Evolutionary conservation across 2,888 invertebrate species (phyloP).

Genomic region (Ypsolopha scabrella): DNA sequence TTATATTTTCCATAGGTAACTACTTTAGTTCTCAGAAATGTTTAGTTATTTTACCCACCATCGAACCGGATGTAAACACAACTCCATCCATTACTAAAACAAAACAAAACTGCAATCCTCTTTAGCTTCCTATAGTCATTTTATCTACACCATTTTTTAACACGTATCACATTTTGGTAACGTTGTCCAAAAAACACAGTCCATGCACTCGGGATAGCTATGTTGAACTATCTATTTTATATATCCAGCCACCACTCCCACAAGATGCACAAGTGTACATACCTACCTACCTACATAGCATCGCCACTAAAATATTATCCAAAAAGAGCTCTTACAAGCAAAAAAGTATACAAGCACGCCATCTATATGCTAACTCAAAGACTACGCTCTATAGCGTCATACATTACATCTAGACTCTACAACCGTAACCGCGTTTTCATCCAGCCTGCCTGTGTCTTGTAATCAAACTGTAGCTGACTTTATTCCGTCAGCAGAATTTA

Average conservation of each 20-base stretch:
- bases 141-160: background rate
- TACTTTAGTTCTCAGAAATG: too few relatives aligned
- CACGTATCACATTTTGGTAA: background rate
- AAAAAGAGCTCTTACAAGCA: background rate
- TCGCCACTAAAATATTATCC: background rate
- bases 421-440: too few relatives aligned
- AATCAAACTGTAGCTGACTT: too few relatives aligned
- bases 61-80: background rate
- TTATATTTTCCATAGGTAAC: too few relatives aligned
- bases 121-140: background rate
- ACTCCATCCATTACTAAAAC: background rate
- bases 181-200: background rate
- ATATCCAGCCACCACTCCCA: background rate
- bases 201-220: background rate
- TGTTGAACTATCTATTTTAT: background rate
- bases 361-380: background rate
- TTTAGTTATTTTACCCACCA: too few relatives aligned
- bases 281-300: background rate
- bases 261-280: background rate
- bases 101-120: too few relatives aligned
- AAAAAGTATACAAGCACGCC: background rate
- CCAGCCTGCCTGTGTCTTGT: too few relatives aligned
- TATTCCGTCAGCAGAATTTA: too few relatives aligned
- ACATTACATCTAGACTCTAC: too few relatives aligned
- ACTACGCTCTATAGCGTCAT: too few relatives aligned